phyloP scores from a whole-genome alignment of 2,797 vertebrate genomes.

The Pitangus sulphuratus region DNA sequence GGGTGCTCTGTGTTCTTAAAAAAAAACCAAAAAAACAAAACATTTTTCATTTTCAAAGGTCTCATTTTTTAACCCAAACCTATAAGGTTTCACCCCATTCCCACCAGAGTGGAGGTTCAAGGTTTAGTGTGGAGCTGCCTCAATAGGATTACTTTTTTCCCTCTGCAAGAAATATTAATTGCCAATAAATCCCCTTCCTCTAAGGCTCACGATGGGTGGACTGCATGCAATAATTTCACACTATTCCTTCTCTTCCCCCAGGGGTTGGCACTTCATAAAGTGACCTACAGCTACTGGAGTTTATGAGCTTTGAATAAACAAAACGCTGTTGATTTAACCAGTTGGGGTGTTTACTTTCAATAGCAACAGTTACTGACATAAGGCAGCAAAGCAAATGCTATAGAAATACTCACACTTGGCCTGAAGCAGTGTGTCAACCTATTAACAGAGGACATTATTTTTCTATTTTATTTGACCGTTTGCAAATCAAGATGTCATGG shows the following conservation, averaged over 20 bases:
- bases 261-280: slow-evolving; percentile 71
- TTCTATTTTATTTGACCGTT: slow-evolving; percentile 63
- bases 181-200: slow-evolving; percentile 60
- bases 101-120: neutral
- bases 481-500: slow-evolving; percentile 29
- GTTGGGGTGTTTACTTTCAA: slow-evolving; percentile 71
- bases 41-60: neutral
- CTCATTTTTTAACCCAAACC: neutral
- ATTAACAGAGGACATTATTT: slow-evolving; percentile 34
- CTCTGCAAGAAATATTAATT: slow-evolving; percentile 65
- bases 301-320: slow-evolving; percentile 74
- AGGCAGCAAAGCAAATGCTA: slow-evolving; percentile 45
- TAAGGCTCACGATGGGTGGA: slow-evolving; percentile 59
- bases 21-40: neutral
- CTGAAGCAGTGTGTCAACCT: slow-evolving; percentile 41
- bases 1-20: neutral
- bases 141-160: slow-evolving; percentile 22
- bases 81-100: neutral
- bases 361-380: slow-evolving; percentile 65
- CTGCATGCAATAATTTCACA: slow-evolving; percentile 48
- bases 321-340: slow-evolving; percentile 64
- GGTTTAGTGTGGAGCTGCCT: slow-evolving; percentile 1
- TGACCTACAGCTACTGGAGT: slow-evolving; percentile 69
- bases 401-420: slow-evolving; percentile 47
- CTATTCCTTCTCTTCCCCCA: slow-evolving; percentile 65